A percentile compares a stretch with the other conserved stretches of the same genome.
These are phyloP conservation scores for Neodiprion virginianus DNA, from an alignment of 1,140 invertebrate species.

Conservation along the genomic window DNA sequence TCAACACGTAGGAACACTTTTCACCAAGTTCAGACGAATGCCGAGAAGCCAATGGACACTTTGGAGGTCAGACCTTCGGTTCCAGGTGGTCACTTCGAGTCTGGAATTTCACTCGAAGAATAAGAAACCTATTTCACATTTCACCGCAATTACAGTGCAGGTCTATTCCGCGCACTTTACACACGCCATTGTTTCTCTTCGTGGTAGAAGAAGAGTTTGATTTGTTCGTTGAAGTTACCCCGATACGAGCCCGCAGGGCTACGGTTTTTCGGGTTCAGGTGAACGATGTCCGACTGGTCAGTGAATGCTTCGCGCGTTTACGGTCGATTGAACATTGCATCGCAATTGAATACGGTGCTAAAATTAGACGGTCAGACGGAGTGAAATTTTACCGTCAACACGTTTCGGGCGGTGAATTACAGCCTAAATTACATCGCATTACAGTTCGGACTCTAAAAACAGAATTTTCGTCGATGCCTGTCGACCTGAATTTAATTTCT, in stretches of 20 bases:
- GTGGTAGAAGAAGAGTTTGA: too few relatives aligned
- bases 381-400: conserved; percentile 4
- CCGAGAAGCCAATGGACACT: not conserved
- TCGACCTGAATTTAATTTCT: not conserved
- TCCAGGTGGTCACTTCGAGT: too few relatives aligned
- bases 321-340: not conserved
- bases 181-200: too few relatives aligned
- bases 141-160: too few relatives aligned
- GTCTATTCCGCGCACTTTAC: too few relatives aligned
- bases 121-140: too few relatives aligned
- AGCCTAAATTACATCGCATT: not conserved
- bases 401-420: not conserved
- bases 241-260: too few relatives aligned
- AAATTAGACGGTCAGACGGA: not conserved
- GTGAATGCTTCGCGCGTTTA: not conserved
- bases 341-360: not conserved
- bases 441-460: not conserved
- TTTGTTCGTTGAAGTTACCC: too few relatives aligned
- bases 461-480: not conserved
- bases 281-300: not conserved
- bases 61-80: too few relatives aligned
- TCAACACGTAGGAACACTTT: not conserved
- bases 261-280: too few relatives aligned
- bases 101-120: too few relatives aligned
- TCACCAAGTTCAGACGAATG: not conserved